Conservation (phyloP, 2,888 invertebrate species). For the Hyles lineata region DNA sequence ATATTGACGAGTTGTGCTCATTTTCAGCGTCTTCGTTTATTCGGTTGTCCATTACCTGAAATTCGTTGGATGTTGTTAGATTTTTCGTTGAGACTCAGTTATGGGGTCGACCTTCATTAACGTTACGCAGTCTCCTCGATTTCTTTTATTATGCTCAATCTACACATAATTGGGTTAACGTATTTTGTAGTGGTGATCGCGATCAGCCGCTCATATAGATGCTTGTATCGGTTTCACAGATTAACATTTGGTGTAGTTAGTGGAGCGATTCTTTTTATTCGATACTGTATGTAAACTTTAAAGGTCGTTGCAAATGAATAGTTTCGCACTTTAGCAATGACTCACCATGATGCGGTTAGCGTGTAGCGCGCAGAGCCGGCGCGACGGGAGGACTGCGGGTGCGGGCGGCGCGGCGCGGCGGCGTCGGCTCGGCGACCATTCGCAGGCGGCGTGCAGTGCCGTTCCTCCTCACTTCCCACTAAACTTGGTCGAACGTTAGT, state of each 20-base stretch:
- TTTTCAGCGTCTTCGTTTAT: conserved; percentile 73
- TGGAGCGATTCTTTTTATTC: conserved; percentile 56
- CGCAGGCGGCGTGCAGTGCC: conserved; percentile 64
- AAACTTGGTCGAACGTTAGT: conserved; percentile 61
- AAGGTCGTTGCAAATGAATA: conserved; percentile 73
- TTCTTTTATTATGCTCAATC: conserved; percentile 54
- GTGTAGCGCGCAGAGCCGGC: conserved; percentile 78
- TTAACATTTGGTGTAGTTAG: conserved; percentile 43
- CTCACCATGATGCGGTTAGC: conserved; percentile 83
- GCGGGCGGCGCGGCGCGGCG: conserved; percentile 73
- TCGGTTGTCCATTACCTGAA: conserved; percentile 84
- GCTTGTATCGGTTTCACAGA: conserved; percentile 35
- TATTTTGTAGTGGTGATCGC: conserved; percentile 28
- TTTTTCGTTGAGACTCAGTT: conserved; percentile 39
- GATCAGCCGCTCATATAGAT: conserved; percentile 19
- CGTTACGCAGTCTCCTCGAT: conserved; percentile 52
- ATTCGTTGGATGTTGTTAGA: conserved; percentile 53
- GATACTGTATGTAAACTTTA: conserved; percentile 54
- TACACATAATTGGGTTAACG: conserved; percentile 60
- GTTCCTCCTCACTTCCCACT: conserved; percentile 74
- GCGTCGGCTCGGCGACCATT: conserved; percentile 63
- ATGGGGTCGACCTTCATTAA: conserved; percentile 55
- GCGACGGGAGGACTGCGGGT: conserved; percentile 80
- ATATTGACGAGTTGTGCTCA: conserved; percentile 75
- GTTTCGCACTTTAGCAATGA: conserved; percentile 78